Evolutionary conservation across 35 echinoderm and acorn worm species (phyloP), one percentile per base, ranked within the genome.

Genomic region (Chiridota heheva): DNA sequence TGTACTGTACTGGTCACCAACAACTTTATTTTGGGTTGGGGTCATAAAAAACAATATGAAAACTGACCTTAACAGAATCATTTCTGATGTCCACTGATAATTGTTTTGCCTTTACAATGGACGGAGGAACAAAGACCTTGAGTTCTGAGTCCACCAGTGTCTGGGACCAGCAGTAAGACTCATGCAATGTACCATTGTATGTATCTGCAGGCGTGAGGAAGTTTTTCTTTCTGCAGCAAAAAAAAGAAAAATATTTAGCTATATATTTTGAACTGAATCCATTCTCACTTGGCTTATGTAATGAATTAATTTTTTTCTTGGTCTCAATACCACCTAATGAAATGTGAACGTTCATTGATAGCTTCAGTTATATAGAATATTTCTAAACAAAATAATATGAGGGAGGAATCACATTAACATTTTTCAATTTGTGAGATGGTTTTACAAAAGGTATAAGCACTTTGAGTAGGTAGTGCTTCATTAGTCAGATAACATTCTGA

Each of bases 91-190:
- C 83, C 0, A 97, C 93, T 3, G 0, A 16, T 17, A 97, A 58
- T 28, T 88, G 76, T 81, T 97, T 97, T n/a, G 83, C 93, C 76
- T 87, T 91, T 43, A 63, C 87, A 0, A 97, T n/a, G 27, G 62
- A 71, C 18, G 71, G 42, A 10, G 88, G 88, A 17, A 96, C 92
- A 80, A 85, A 80, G 5, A 97, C 88, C 72, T 91, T 97, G 5
- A 97, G 46, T 36, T 97, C 88, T 18, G 88, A 60, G 49, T 91
- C 88, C 12, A 69, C 63, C 26, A 97, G 25, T 20, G 92, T 87
- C 41, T 96, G 92, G 7, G 87, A 82, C 92, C 92, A 96, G 20
- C 77, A 90, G 35, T 96, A 96, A 7, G 18, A 69, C 8, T 91
- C 88, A 28, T 63, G 44, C 36, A 82, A 40, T 12, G 92, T 88